Evolutionary conservation across 2,113 vertebrate species (phyloP).

Genomic region (Tupaia tana): DNA sequence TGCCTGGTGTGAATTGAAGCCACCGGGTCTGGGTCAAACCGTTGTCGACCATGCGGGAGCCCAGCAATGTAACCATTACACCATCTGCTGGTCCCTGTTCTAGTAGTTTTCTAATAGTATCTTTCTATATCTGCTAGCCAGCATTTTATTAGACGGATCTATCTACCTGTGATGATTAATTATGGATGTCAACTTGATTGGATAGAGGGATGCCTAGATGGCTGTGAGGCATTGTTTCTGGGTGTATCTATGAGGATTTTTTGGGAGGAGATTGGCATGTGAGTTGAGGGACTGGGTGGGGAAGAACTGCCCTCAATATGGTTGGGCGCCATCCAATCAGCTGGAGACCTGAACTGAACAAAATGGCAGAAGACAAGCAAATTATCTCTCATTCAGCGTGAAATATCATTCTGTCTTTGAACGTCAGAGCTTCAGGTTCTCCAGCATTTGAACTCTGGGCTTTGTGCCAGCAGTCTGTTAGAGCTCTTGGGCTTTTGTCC

Average conservation of each 20-base stretch:
- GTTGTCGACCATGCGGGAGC: too few relatives aligned
- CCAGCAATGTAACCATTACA: too few relatives aligned
- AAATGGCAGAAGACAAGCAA: background rate
- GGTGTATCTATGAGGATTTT: background rate
- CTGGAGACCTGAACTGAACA: background rate
- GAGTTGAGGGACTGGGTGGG: background rate
- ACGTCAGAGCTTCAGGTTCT: background rate
- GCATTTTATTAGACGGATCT: background rate
- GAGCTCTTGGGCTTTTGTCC: background rate
- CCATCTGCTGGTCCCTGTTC: background rate
- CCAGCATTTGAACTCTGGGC: too few relatives aligned
- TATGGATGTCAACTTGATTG: background rate
- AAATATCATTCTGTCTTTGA: background rate
- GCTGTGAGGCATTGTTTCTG: background rate
- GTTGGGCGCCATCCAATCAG: background rate
- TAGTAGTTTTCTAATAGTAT: background rate
- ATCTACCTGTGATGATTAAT: background rate
- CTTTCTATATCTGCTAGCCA: background rate
- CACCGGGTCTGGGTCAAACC: too few relatives aligned
- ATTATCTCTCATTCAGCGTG: background rate
- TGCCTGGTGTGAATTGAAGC: too few relatives aligned
- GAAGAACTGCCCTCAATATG: background rate
- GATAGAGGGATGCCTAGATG: background rate
- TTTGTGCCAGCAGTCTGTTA: background rate
- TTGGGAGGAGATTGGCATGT: background rate